phyloP scores from a whole-genome alignment of 2,888 invertebrate genomes.

The Melieria crassipennis region DNA sequence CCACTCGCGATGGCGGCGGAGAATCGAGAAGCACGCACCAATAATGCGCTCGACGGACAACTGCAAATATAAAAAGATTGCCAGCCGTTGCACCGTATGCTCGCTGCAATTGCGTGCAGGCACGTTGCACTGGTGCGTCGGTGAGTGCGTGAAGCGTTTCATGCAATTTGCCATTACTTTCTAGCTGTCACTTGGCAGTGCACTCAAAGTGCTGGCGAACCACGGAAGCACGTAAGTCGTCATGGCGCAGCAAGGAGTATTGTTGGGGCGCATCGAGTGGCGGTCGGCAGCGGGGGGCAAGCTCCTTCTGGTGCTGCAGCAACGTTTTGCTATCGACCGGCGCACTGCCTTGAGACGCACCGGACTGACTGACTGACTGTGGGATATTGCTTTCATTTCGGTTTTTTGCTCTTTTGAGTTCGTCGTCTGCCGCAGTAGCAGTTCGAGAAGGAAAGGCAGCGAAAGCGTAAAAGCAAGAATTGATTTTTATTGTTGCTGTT shows the following conservation, averaged over 20 bases:
- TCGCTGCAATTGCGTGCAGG: no score
- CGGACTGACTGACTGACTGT: slow-evolving; percentile 22
- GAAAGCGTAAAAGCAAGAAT: slow-evolving; percentile 18
- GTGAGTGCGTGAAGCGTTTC: no score
- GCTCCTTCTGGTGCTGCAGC: slow-evolving; percentile 17
- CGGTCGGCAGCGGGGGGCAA: neutral
- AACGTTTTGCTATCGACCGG: neutral
- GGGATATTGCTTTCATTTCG: neutral
- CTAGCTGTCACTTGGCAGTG: no score
- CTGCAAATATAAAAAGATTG: no score
- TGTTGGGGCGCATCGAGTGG: neutral
- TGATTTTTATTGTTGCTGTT: slow-evolving; percentile 15
- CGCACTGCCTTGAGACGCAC: neutral
- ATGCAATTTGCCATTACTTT: no score
- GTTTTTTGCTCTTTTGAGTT: neutral
- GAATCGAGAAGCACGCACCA: no score
- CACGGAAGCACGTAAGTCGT: no score
- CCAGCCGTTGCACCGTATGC: no score
- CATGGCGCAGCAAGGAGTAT: neutral
- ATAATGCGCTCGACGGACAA: no score
- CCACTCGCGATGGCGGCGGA: no score
- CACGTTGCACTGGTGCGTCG: no score
- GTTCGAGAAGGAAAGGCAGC: slow-evolving; percentile 1
- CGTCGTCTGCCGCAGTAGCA: neutral
- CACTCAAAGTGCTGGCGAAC: no score